A percentile compares a stretch with the other conserved stretches of the same genome.
Conservation (phyloP, 2,888 invertebrate species). For the Tortricodes alternella region DNA sequence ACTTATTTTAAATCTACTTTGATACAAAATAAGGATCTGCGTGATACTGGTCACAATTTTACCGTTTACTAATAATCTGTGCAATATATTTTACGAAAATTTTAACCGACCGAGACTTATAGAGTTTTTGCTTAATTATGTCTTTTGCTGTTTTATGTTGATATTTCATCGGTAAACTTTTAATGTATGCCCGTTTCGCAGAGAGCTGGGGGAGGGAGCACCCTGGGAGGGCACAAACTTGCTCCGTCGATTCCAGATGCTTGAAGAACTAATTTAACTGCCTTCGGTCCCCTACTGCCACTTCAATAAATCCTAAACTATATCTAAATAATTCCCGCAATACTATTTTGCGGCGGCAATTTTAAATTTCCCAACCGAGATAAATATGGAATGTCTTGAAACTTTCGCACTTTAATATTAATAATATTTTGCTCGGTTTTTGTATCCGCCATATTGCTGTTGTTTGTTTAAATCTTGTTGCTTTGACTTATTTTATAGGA, state of each 20-base stretch:
- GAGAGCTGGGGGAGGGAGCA: slow-evolving; percentile 45
- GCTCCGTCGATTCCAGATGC: slow-evolving; percentile 74
- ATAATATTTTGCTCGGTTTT: neutral
- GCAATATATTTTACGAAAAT: too few species aligned
- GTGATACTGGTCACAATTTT: too few species aligned
- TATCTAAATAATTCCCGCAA: slow-evolving; percentile 32
- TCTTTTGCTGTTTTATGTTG: slow-evolving; percentile 56
- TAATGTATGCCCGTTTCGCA: slow-evolving; percentile 74
- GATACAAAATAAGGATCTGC: too few species aligned
- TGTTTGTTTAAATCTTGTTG: neutral
- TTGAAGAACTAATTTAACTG: slow-evolving; percentile 80
- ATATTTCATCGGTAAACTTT: slow-evolving; percentile 73
- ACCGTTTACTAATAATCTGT: too few species aligned
- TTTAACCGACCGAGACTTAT: too few species aligned
- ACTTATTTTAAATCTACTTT: too few species aligned
- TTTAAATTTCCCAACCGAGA: slow-evolving; percentile 24
- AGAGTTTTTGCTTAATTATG: slow-evolving; percentile 30
- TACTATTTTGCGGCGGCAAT: slow-evolving; percentile 28
- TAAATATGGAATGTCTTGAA: slow-evolving; percentile 24
- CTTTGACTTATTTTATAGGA: neutral
- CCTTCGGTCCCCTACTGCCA: slow-evolving; percentile 66
- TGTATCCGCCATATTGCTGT: neutral
- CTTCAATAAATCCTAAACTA: slow-evolving; percentile 73
- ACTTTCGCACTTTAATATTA: slow-evolving; percentile 19
- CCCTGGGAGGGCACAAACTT: slow-evolving; percentile 59